Percentiles rank a stretch among this genome's conserved stretches.
These are phyloP conservation scores for Chymomyza caudatula DNA, from an alignment of 2,888 invertebrate species.

Conservation along the genomic window DNA sequence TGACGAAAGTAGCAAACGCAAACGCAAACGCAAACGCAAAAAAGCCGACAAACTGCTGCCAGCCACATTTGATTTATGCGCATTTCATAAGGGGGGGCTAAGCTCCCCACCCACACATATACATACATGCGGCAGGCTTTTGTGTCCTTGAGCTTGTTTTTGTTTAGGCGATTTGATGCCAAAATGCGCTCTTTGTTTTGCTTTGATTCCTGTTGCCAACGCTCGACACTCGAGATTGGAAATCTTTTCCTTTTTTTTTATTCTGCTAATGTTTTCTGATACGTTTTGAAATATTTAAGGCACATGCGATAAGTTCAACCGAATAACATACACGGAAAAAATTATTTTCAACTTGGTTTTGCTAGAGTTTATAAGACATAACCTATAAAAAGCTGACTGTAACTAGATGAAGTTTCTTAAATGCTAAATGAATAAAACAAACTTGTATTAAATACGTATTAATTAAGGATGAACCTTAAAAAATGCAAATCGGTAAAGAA, in stretches of 20 bases:
- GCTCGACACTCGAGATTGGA: background rate
- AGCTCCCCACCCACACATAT: slow-evolving; percentile 12
- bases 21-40: too few species aligned
- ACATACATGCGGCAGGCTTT: background rate
- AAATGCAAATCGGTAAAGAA: too few species aligned
- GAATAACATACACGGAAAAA: background rate
- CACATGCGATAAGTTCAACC: background rate
- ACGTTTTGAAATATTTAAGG: background rate
- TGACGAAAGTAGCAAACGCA: background rate
- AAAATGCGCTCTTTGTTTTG: background rate
- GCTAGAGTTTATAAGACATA: too few species aligned
- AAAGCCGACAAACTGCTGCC: slow-evolving; percentile 9
- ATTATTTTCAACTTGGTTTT: background rate
- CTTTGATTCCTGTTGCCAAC: background rate
- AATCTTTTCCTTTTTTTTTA: background rate
- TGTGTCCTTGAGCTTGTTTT: slow-evolving; percentile 33
- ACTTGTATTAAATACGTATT: too few species aligned
- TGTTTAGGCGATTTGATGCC: slow-evolving; percentile 1
- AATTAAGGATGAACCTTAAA: too few species aligned
- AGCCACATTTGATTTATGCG: slow-evolving; percentile 43
- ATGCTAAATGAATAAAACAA: too few species aligned
- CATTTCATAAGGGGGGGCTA: slow-evolving; percentile 43
- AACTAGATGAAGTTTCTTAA: too few species aligned
- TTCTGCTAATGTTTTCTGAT: background rate
- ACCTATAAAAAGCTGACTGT: too few species aligned